Conservation (phyloP, 2,113 vertebrate species). For the Azemiops feae region DNA sequence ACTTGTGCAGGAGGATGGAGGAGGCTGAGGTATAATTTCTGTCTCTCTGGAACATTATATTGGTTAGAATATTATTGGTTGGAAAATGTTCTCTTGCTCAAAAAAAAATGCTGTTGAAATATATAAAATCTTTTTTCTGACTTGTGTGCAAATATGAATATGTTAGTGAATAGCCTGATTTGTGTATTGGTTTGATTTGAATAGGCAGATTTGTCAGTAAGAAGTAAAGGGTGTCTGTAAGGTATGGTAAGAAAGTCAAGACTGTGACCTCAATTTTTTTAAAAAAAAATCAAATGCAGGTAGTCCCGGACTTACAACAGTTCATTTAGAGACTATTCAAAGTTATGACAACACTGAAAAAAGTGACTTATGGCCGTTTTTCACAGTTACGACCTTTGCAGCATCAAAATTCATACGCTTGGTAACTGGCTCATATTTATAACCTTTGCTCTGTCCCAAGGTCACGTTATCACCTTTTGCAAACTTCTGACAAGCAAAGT, state of each 20-base stretch:
- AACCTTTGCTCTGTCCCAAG: neutral
- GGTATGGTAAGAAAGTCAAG: neutral
- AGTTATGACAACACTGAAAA: too few relatives aligned
- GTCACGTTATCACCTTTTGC: neutral
- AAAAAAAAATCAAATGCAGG: neutral
- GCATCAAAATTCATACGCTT: neutral
- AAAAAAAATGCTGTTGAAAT: neutral
- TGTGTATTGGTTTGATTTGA: neutral
- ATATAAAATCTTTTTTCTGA: slow-evolving; percentile 5
- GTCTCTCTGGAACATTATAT: neutral
- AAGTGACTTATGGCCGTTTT: neutral
- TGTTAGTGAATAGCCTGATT: slow-evolving; percentile 4
- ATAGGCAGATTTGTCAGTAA: neutral
- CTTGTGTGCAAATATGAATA: slow-evolving; percentile 13
- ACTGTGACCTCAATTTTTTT: neutral
- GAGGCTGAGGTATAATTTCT: neutral
- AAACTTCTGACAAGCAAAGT: neutral
- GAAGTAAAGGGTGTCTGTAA: neutral
- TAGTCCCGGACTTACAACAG: too few relatives aligned
- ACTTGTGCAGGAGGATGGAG: neutral
- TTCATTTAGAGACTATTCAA: too few relatives aligned
- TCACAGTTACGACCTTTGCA: neutral
- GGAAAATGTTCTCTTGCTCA: neutral
- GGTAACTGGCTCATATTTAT: neutral
- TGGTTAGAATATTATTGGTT: neutral